These are phyloP conservation scores for Chymomyza amoena DNA, from an alignment of 2,888 invertebrate genomes.

Conservation along the genomic window DNA sequence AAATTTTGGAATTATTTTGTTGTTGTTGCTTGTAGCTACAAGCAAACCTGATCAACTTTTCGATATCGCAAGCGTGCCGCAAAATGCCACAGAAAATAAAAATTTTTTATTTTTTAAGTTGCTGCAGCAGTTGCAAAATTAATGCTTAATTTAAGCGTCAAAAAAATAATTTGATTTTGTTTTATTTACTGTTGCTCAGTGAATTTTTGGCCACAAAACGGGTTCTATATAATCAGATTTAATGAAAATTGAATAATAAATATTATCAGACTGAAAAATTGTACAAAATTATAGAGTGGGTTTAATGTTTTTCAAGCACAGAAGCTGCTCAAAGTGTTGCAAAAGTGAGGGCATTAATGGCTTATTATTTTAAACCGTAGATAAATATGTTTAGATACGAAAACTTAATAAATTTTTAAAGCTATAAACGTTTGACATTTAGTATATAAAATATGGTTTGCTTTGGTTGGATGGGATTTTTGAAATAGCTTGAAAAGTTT, in stretches of 20 bases:
- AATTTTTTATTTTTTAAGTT: not conserved
- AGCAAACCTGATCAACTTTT: not conserved
- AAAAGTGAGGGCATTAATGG: constrained; percentile 1
- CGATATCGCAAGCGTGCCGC: constrained; percentile 4
- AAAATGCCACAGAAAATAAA: constrained; percentile 1
- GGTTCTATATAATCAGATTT: constrained; percentile 64
- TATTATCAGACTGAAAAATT: constrained; percentile 59
- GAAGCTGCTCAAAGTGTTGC: not conserved
- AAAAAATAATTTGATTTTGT: constrained; percentile 63
- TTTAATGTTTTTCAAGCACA: not conserved
- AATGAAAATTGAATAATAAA: constrained; percentile 71
- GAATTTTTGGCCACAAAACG: constrained; percentile 37
- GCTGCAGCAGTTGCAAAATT: constrained; percentile 48
- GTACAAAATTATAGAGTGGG: constrained; percentile 44
- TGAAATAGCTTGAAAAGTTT: not conserved
- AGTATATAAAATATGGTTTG: not conserved
- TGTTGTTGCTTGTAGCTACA: not conserved
- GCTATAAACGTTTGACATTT: not conserved
- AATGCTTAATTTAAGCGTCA: constrained; percentile 70
- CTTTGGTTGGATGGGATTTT: not conserved
- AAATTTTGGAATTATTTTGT: not conserved
- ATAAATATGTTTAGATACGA: not conserved
- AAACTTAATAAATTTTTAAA: not conserved
- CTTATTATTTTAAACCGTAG: not conserved
- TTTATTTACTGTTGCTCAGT: constrained; percentile 6